Base-by-base conservation (phyloP, 2,113 vertebrate genomes). In the Vimba vimba region DNA sequence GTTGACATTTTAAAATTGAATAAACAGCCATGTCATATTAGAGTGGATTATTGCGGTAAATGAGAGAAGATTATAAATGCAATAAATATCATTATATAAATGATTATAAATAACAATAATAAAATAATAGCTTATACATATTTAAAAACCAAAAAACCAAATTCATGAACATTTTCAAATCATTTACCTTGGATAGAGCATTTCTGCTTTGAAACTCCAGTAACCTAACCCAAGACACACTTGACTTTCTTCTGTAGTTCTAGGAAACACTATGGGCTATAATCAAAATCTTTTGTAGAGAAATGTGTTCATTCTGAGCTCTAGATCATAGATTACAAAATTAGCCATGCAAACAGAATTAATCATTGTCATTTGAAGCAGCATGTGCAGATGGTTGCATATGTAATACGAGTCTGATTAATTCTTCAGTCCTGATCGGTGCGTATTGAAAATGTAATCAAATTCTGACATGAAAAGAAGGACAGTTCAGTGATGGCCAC, bases 391-490 rank as follows among this genome's bases (percentile, higher is more conserved):
- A 91, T 90, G 88, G 89, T 25, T 75, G 36, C 77, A 79, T 88
- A 83, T 79, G 92, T 88, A 91, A 92, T 89, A 85, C 78, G 71
- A 90, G 50, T 83, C 89, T 91, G 87, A 93, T 91, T 90, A 90
- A 91, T 91, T 89, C 62, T 81, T 17, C 84, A 9, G 21, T 66
- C n/a, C 71, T 75, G 73, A 39, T 43, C 43, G 25, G 60, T 87
- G 88, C 87, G 87, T 91, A 64, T 91, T 85, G 86, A 86, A 88
- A 84, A 89, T 52, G 59, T 45, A 83, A 89, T 88, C 79, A 13
- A 77, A 85, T 89, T 85, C 73, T 89, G 88, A 90, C 87, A 86
- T 80, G 73, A 25, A 82, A 75, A 59, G 75, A 21, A 60, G 12
- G 9, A 8, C 23, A 59, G 79, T 81, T 80, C 71, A 82, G 25